These are phyloP conservation scores for Troides aeacus DNA, from an alignment of 2,888 invertebrate species.

Conservation along the genomic window DNA sequence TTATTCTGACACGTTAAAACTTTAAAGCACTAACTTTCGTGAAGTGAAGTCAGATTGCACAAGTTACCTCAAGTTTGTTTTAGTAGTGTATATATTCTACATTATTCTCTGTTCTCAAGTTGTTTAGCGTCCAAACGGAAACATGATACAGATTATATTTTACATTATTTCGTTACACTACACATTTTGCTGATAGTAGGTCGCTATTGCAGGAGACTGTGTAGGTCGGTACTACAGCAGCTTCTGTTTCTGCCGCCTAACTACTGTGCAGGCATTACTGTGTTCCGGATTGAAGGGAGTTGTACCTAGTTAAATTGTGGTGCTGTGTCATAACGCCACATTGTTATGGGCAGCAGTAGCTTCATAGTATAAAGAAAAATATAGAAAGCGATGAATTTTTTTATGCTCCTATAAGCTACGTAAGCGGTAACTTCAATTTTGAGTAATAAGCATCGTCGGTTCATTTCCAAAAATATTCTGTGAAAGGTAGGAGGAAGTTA, in stretches of 20 bases:
- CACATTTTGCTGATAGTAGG: too few species aligned
- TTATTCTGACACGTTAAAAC: conserved; percentile 1
- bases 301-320: too few species aligned
- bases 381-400: too few species aligned
- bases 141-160: background rate
- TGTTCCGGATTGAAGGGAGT: too few species aligned
- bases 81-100: background rate
- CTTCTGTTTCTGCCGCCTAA: too few species aligned
- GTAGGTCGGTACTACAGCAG: too few species aligned
- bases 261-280: too few species aligned
- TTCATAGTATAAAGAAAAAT: too few species aligned
- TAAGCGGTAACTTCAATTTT: background rate
- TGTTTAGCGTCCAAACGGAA: background rate
- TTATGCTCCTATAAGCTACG: background rate
- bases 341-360: too few species aligned
- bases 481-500: conserved; percentile 4
- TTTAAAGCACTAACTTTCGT: background rate
- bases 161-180: background rate
- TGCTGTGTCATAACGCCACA: too few species aligned
- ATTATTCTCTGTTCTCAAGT: background rate
- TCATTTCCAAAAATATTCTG: conserved; percentile 30
- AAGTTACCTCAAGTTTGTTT: conserved; percentile 6
- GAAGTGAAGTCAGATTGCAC: conserved; percentile 7
- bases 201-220: background rate
- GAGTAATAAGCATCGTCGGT: conserved; percentile 14